These are phyloP conservation scores for Seira ritae DNA, from an alignment of 2,888 invertebrate genomes.

Conservation along the genomic window DNA sequence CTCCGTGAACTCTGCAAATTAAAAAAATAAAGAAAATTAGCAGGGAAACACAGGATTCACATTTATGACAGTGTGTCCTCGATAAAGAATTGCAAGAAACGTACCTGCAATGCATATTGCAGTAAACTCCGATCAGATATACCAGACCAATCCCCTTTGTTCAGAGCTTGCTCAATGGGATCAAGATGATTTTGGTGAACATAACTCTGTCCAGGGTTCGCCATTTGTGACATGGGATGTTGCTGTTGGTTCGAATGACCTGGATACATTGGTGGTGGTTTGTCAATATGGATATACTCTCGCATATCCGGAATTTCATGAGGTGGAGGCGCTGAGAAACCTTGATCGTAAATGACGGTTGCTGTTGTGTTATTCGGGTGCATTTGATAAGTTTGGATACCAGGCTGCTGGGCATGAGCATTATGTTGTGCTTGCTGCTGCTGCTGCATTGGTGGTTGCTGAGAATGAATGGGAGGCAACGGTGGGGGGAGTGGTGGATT, in stretches of 20 bases:
- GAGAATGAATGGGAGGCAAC: conserved; percentile 48
- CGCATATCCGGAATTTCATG: conserved; percentile 72
- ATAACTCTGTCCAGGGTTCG: conserved; percentile 58
- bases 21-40: conserved; percentile 7
- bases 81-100: too few relatives aligned
- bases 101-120: conserved; percentile 73
- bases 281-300: conserved; percentile 73
- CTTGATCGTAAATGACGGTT: conserved; percentile 69
- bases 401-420: conserved; percentile 65
- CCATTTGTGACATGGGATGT: conserved; percentile 67
- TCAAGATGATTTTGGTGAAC: conserved; percentile 72
- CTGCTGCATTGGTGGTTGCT: conserved; percentile 46
- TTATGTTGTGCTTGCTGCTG: conserved; percentile 64
- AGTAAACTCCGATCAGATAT: conserved; percentile 72
- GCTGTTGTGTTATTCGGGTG: conserved; percentile 67
- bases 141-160: conserved; percentile 72
- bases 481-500: conserved; percentile 69
- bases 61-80: too few relatives aligned
- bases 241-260: conserved; percentile 68
- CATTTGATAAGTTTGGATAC: conserved; percentile 72
- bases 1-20: conserved; percentile 68
- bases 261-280: conserved; percentile 72
- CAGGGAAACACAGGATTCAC: neutral
- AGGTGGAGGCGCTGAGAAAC: conserved; percentile 66
- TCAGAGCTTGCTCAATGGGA: conserved; percentile 72